Evolutionary conservation across 2,797 vertebrate genomes (phyloP), one percentile per base, ranked within the genome.

Genomic region (Rhinella marina): DNA sequence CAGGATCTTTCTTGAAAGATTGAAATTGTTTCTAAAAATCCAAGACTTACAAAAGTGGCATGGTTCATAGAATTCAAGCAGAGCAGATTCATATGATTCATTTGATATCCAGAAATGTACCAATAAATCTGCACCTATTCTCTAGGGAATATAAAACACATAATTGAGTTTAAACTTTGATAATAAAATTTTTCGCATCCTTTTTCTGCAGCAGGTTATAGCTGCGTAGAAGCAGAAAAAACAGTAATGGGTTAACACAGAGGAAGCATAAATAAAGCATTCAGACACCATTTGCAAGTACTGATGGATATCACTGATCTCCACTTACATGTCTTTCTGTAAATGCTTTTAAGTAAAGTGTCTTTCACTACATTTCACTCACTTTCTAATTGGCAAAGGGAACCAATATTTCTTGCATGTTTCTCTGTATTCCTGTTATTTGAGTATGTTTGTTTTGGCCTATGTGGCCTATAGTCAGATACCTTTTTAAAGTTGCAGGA

Each of bases 271-370:
- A 89, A 89, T 89, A 86, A 89, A 87, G 85, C 81, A 87, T 89
- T 79, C 29, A 50, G 70, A 79, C 88, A 73, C 62, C 81, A 84
- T 87, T 89, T 87, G 57, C 85, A 75, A 80, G 81, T 62, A 86
- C 81, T 80, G 81, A 84, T 89, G 88, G 85, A 89, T 84, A 86
- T 89, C 88, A 80, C 85, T 73, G 85, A 70, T 89, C 88, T 86
- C 88, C 85, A 50, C 88, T 89, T 89, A 89, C 85, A 80, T 89
- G 88, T 87, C 81, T 89, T 89, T 89, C 85, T 89, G 88, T 89
- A 89, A 89, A 89, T 89, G 88, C 88, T 89, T 89, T 89, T 89
- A 86, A 84, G 85, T 87, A 89, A 84, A 89, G 88, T 89, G 88
- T 89, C 75, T 89, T 86, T 89, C 87, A 70, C 88, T 86, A 70